These are phyloP conservation scores for Dipodomys stephensi DNA, from an alignment of 2,113 vertebrate species.

Conservation along the genomic window DNA sequence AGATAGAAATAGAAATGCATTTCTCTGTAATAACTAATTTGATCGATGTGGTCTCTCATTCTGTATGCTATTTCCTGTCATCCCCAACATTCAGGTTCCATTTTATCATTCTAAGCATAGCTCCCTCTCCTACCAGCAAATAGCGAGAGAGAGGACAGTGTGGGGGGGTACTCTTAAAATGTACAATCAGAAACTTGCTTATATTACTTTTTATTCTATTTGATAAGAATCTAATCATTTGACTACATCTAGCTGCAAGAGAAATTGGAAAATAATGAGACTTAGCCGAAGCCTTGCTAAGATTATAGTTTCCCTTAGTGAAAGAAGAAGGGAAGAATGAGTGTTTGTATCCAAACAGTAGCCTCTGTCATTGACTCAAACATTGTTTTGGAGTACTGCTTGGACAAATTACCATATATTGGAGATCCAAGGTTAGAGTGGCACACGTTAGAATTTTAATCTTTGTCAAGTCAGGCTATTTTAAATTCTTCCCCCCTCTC, in stretches of 20 bases:
- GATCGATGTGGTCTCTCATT: background rate
- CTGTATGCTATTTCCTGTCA: background rate
- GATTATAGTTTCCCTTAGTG: conserved; percentile 6
- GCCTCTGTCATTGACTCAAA: background rate
- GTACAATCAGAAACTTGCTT: background rate
- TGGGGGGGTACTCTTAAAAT: background rate
- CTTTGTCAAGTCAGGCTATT: background rate
- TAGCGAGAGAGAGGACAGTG: background rate
- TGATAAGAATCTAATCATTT: background rate
- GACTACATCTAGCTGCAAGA: background rate
- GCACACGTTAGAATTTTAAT: background rate
- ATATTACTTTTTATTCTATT: background rate
- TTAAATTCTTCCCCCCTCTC: background rate
- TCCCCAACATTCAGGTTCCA: background rate
- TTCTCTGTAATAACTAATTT: background rate
- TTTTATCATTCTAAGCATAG: background rate
- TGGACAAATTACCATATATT: background rate
- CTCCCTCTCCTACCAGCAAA: background rate
- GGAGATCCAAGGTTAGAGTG: background rate
- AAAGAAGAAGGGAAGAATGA: background rate
- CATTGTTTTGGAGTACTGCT: background rate
- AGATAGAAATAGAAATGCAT: background rate
- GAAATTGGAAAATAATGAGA: background rate
- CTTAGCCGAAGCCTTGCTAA: background rate
- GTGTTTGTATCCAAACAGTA: background rate